Evolutionary conservation across 1,140 invertebrate species (phyloP).

Genomic region (Formica selysi): DNA sequence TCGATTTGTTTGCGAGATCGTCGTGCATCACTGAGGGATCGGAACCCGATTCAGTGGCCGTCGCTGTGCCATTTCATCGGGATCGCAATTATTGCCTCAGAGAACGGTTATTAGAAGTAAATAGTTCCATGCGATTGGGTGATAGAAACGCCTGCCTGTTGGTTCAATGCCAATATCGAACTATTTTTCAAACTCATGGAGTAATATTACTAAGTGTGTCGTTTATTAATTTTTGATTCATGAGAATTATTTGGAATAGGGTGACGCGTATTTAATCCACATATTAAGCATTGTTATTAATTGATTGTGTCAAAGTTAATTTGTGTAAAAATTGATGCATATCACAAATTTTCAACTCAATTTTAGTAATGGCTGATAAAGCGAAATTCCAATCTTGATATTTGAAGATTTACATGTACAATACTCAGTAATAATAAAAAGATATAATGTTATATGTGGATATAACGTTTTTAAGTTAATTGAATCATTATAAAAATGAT

Average conservation of each 20-base stretch:
- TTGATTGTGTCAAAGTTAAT: no score
- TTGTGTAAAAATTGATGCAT: no score
- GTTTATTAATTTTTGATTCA: neutral
- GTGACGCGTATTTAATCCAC: neutral
- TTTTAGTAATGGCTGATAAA: no score
- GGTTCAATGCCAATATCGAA: constrained; percentile 29
- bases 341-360: no score
- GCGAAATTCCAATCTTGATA: no score
- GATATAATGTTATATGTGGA: neutral
- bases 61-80: constrained; percentile 33
- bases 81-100: constrained; percentile 62
- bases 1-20: constrained; percentile 68
- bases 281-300: neutral
- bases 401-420: no score
- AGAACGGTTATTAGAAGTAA: constrained; percentile 64
- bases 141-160: constrained; percentile 43
- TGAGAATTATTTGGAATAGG: neutral
- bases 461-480: neutral
- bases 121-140: constrained; percentile 34
- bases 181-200: constrained; percentile 45
- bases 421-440: no score
- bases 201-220: neutral
- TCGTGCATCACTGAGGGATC: constrained; percentile 59
- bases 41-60: constrained; percentile 55
- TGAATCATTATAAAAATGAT: neutral